phyloP scores from a whole-genome alignment of 2,797 vertebrate genomes.

The Chelidonichthys spinosus region DNA sequence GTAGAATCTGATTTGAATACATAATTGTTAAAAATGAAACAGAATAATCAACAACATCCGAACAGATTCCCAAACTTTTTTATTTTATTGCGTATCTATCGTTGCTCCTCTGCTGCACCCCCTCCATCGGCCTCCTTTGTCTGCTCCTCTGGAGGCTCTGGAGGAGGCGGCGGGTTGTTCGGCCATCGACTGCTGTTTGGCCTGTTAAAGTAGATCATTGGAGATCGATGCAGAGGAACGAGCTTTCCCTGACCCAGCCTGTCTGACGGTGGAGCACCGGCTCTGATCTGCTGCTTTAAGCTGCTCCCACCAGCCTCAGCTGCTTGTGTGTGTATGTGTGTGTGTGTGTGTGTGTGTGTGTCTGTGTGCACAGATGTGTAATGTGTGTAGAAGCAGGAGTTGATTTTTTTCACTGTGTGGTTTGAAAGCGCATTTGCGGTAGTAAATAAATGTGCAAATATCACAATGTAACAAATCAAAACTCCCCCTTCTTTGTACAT shows the following conservation, averaged over 20 bases:
- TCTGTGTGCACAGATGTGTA: constrained; percentile 1
- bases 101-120: not conserved
- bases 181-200: constrained; percentile 55
- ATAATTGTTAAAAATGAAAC: not conserved
- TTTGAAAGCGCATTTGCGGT: not conserved
- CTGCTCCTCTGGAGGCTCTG: constrained; percentile 29
- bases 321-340: not conserved
- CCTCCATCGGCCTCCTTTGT: not conserved
- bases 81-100: too few relatives aligned
- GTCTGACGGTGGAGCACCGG: constrained; percentile 32
- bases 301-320: constrained; percentile 33
- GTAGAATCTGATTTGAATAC: not conserved
- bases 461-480: not conserved
- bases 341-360: constrained; percentile 18
- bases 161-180: constrained; percentile 45
- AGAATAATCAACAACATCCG: not conserved
- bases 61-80: too few relatives aligned
- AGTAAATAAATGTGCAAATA: constrained; percentile 1
- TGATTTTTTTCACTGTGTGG: constrained; percentile 9
- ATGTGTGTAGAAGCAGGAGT: not conserved
- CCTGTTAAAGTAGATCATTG: constrained; percentile 54
- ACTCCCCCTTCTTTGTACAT: not conserved
- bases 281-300: constrained; percentile 59
- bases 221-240: constrained; percentile 61
- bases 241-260: constrained; percentile 55